Evolutionary conservation across 2,113 vertebrate genomes (phyloP).

Genomic region (Lethenteron camtschaticum): DNA sequence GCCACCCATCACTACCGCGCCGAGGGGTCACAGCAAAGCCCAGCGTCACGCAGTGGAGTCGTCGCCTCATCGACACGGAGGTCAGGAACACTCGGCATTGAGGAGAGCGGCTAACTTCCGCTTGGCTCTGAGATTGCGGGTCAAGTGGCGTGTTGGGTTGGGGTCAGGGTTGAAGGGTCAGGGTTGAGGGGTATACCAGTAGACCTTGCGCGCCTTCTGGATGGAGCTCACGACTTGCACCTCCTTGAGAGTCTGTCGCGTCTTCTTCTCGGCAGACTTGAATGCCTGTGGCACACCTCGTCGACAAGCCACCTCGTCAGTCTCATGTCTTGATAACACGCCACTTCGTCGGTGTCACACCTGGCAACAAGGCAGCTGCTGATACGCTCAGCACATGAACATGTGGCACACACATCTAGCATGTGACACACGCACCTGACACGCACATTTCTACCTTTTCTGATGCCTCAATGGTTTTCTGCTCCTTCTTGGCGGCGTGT

Average conservation of each 20-base stretch:
- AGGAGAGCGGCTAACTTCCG: background rate
- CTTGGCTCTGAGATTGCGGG: background rate
- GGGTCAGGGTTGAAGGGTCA: background rate
- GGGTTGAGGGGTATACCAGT: conserved; percentile 33
- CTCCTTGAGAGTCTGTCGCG: conserved; percentile 78
- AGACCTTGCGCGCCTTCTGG: conserved; percentile 93
- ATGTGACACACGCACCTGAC: too few species aligned
- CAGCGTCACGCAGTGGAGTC: background rate
- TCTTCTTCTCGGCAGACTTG: conserved; percentile 95
- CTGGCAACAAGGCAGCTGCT: too few species aligned
- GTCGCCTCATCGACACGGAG: background rate
- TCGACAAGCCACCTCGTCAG: too few species aligned
- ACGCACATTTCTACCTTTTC: conserved; percentile 37
- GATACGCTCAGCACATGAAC: too few species aligned
- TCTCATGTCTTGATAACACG: too few species aligned
- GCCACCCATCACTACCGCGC: too few species aligned
- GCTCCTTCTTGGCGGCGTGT: conserved; percentile 68
- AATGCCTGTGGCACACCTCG: conserved; percentile 36
- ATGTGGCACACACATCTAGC: too few species aligned
- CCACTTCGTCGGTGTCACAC: background rate
- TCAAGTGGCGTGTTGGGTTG: background rate
- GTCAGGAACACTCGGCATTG: background rate
- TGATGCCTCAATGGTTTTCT: conserved; percentile 86
- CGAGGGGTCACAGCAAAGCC: background rate
- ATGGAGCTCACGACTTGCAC: conserved; percentile 84